These are phyloP conservation scores for Setophaga coronata DNA, from an alignment of 2,113 vertebrate species.

Conservation along the genomic window DNA sequence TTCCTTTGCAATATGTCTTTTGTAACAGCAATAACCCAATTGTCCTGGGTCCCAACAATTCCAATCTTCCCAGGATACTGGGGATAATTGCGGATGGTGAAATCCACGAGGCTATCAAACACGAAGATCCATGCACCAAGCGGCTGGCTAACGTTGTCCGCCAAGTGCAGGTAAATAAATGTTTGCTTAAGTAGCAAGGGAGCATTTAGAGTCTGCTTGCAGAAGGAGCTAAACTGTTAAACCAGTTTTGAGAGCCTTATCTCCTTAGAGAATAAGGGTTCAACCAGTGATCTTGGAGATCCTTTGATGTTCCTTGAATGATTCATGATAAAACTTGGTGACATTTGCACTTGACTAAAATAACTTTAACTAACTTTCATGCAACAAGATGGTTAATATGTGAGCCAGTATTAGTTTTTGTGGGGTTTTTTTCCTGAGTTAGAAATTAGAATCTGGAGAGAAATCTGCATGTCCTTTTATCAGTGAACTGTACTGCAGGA, in stretches of 20 bases:
- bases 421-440: not conserved
- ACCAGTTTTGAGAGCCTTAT: not conserved
- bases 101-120: constrained; percentile 91
- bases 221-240: not conserved
- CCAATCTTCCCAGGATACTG: constrained; percentile 95
- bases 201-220: not conserved
- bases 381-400: not conserved
- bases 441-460: not conserved
- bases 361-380: not conserved
- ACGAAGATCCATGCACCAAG: constrained; percentile 92
- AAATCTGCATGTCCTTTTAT: not conserved
- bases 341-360: not conserved
- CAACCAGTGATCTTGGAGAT: not conserved
- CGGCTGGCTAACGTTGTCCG: constrained; percentile 94
- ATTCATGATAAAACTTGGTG: not conserved
- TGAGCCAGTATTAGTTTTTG: not conserved
- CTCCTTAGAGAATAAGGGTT: not conserved
- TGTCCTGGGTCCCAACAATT: constrained; percentile 93
- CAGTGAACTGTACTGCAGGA: not conserved
- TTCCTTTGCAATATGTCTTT: not conserved
- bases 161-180: constrained; percentile 89
- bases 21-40: constrained; percentile 91
- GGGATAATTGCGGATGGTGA: constrained; percentile 94
- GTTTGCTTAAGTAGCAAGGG: not conserved
- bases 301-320: not conserved